Evolutionary conservation across 2,888 invertebrate genomes (phyloP).

Genomic region (Sabellastarte sp.): DNA sequence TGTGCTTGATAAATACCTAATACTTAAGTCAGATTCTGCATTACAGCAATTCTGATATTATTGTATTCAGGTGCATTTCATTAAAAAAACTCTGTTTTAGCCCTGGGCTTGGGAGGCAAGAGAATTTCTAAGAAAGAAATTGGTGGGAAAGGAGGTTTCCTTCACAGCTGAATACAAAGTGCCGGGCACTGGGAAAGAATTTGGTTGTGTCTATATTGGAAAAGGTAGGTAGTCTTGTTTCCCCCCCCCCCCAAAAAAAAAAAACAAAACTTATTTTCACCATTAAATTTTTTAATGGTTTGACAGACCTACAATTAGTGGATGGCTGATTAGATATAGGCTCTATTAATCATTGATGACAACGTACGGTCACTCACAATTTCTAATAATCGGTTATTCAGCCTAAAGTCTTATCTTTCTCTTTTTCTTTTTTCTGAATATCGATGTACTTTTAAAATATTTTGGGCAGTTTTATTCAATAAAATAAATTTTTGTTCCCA

Average conservation of each 20-base stretch:
- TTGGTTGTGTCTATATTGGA: constrained; percentile 83
- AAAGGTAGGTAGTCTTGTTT: constrained; percentile 69
- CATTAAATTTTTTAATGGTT: neutral
- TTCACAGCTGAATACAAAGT: constrained; percentile 79
- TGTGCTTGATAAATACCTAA: neutral
- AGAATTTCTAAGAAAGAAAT: constrained; percentile 90
- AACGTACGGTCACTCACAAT: no score
- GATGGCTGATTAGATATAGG: no score
- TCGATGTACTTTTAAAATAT: no score
- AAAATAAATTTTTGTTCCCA: no score
- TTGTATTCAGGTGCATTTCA: neutral
- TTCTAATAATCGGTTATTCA: no score
- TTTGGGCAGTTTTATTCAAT: no score
- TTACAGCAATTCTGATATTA: neutral
- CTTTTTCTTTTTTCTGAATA: no score
- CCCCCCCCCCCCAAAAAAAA: no score
- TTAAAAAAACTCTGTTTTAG: constrained; percentile 58
- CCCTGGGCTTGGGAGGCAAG: constrained; percentile 98
- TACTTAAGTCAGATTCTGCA: neutral
- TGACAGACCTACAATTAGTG: no score
- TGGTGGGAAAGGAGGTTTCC: constrained; percentile 88
- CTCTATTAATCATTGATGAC: no score
- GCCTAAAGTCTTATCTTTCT: no score
- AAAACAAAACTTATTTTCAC: constrained; percentile 3
- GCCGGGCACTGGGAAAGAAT: constrained; percentile 74